Conservation (phyloP, 1,140 invertebrate species). For the Apocrypta bakeri region DNA sequence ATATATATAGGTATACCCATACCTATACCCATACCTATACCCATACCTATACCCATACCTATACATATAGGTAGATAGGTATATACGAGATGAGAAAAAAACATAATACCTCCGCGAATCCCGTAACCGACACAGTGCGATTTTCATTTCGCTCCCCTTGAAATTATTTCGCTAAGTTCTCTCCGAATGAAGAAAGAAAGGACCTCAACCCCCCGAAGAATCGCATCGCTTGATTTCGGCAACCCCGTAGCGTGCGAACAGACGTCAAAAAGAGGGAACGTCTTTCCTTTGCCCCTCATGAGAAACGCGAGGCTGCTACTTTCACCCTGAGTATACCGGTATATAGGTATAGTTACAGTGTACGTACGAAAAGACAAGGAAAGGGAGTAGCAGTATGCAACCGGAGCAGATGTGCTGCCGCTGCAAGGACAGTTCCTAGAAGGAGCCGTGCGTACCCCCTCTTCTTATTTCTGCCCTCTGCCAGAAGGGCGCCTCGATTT, state of each 20-base stretch:
- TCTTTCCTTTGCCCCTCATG: not conserved
- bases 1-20: slow-evolving; percentile 67
- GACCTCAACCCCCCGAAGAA: not conserved
- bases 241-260: slow-evolving; percentile 55
- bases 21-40: no score
- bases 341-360: not conserved
- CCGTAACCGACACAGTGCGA: not conserved
- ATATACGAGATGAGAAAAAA: no score
- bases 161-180: slow-evolving; percentile 49
- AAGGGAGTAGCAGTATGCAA: not conserved
- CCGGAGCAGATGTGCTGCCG: slow-evolving; percentile 36
- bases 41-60: no score
- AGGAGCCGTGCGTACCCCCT: slow-evolving; percentile 13
- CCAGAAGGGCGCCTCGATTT: not conserved
- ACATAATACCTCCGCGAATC: no score
- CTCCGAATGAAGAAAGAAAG: not conserved
- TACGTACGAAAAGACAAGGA: not conserved
- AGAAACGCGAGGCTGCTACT: not conserved
- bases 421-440: slow-evolving; percentile 43
- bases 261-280: not conserved
- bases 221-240: slow-evolving; percentile 53
- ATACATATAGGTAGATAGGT: no score
- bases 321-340: not conserved
- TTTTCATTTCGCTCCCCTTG: not conserved
- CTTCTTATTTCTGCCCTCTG: not conserved